phyloP scores from a whole-genome alignment of 2,888 invertebrate genomes.

The Tipula confusa region DNA sequence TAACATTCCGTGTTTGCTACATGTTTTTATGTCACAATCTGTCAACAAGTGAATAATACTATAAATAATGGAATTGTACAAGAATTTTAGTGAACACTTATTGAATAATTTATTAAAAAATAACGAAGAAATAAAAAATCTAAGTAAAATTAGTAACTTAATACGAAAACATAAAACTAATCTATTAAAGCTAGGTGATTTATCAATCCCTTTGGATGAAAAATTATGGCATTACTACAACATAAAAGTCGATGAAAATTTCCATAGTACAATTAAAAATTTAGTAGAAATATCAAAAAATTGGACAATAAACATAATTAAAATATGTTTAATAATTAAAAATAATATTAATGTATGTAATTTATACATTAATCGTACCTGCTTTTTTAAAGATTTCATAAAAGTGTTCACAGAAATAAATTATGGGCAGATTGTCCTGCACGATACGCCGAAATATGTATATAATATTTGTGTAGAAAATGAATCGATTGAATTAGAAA shows the following conservation, averaged over 20 bases:
- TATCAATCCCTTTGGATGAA: not conserved
- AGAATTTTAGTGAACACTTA: not conserved
- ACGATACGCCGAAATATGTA: not conserved
- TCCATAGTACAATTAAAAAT: not conserved
- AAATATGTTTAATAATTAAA: not conserved
- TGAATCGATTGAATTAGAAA: not conserved
- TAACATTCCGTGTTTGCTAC: too few species aligned
- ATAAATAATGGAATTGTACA: not conserved
- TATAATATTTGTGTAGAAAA: not conserved
- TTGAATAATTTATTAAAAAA: not conserved
- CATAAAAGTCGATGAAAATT: not conserved
- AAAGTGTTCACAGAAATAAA: not conserved
- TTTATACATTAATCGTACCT: not conserved
- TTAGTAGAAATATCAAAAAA: not conserved
- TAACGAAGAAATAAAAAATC: not conserved
- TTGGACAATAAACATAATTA: not conserved
- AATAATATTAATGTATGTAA: not conserved
- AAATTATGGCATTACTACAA: not conserved
- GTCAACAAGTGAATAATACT: too few species aligned
- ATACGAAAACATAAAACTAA: not conserved
- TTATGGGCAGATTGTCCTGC: not conserved
- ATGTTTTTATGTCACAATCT: too few species aligned
- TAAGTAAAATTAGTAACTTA: not conserved
- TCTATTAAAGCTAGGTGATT: not conserved
- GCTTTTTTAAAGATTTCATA: not conserved